Evolutionary conservation across 2,797 vertebrate species (phyloP).

Genomic region (Momotus momota): DNA sequence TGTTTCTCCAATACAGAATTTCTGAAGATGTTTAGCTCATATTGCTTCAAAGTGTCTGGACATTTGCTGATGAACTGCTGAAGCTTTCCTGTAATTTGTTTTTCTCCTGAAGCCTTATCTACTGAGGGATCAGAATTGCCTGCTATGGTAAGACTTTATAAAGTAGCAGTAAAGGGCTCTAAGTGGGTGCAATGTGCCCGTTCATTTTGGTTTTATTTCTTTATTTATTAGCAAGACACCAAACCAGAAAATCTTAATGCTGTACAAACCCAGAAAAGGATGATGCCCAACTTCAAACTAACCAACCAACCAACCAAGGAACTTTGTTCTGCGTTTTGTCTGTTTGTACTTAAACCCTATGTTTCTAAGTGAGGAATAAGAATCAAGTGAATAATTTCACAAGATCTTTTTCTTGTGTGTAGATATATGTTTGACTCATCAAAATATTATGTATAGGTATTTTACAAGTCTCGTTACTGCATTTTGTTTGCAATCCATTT

Average conservation of each 20-base stretch:
- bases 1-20: neutral
- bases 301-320: neutral
- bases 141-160: constrained; percentile 35
- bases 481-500: neutral
- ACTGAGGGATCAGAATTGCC: neutral
- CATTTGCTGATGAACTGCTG: neutral
- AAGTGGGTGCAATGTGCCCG: neutral
- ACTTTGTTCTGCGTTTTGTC: neutral
- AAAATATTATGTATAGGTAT: neutral
- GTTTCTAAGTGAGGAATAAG: neutral
- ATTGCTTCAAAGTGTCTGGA: neutral
- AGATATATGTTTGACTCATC: neutral
- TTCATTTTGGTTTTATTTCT: neutral
- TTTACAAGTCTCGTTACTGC: neutral
- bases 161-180: neutral
- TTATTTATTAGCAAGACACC: neutral
- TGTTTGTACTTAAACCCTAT: neutral
- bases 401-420: neutral
- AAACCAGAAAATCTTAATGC: neutral
- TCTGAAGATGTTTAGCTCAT: constrained; percentile 37
- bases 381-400: neutral
- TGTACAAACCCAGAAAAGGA: neutral
- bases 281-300: neutral
- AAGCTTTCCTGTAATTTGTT: neutral
- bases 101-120: neutral